Base-by-base conservation (phyloP, 30 jellyfish, hydroid and myxozoan genomes). In the Turritopsis rubra region DNA sequence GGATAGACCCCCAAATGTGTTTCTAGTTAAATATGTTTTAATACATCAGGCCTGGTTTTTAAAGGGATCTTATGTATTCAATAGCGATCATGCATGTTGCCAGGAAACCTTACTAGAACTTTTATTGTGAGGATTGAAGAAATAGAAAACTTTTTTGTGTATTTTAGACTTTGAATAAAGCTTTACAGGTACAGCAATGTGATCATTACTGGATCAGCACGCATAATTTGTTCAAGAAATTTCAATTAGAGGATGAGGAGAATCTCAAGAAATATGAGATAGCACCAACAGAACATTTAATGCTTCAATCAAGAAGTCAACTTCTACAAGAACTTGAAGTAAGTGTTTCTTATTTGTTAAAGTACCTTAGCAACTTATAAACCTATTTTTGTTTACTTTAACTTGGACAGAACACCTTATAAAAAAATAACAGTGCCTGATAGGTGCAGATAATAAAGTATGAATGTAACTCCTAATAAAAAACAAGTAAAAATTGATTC, bases 161-260 rank as follows among this genome's bases (percentile, higher is more conserved):
- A 66, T 68, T 68, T 7, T 68, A 68, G 77, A 68, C 16, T 68
- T 19, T 68, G 22, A n/a, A 68, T 27, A 22, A 23, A 68, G 31
- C 30, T 8, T 7, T 68, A 22, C 9, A 22, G 9, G 21, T 7
- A 7, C 28, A 68, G 21, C 19, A n/a, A 7, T 68, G 77, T 27
- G 31, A 23, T 8, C 77, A 68, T 68, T 68, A 68, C 30, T 68
- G 77, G 77, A 68, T 68, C 16, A 68, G 77, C 8, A 68, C 77
- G 16, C 28, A n/a, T 17, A 68, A 68, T 68, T 68, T 68, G 77
- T 19, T 68, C 22, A 68, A 68, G 8, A 68, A 68, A 27, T 68
- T 41, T 41, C 5, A 5, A 41, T 3, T 41, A 5, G 60, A 5
- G 13, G 60, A 41, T 41, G 60, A 41, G 13, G 9, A 41, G 60